Evolutionary conservation across 2,888 invertebrate species (phyloP).

Genomic region (Hedychridium roseum): DNA sequence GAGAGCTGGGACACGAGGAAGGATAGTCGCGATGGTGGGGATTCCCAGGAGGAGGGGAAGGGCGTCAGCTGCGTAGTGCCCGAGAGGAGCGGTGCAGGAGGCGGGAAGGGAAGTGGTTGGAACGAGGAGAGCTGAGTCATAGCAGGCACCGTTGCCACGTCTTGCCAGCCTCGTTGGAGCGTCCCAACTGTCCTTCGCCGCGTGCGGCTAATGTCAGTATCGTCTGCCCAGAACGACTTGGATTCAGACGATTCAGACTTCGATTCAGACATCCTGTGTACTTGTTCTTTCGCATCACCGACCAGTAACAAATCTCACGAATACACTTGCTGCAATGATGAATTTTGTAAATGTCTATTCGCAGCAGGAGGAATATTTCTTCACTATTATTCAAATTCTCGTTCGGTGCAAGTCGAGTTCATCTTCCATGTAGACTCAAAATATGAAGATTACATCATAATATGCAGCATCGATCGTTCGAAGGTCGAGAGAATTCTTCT

Average conservation of each 20-base stretch:
- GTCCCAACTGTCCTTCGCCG: conserved; percentile 27
- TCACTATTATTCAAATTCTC: background rate
- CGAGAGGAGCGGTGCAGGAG: conserved; percentile 27
- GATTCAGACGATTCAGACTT: background rate
- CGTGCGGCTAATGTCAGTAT: conserved; percentile 35
- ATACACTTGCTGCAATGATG: background rate
- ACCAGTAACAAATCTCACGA: background rate
- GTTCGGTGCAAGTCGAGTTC: background rate
- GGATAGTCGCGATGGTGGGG: conserved; percentile 37
- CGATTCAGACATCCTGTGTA: conserved; percentile 9
- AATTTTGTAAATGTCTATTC: background rate
- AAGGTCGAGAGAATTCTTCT: too few species aligned
- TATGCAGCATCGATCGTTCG: too few species aligned
- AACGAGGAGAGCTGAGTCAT: conserved; percentile 61
- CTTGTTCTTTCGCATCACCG: background rate
- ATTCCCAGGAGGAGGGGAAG: conserved; percentile 41
- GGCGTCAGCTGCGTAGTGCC: conserved; percentile 59
- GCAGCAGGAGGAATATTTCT: background rate
- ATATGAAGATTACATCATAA: too few species aligned
- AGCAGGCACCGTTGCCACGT: conserved; percentile 62
- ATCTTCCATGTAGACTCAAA: too few species aligned
- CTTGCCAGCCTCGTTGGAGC: conserved; percentile 40
- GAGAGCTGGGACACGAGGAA: conserved; percentile 47
- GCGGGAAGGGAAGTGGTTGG: conserved; percentile 31
- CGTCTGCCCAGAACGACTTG: conserved; percentile 29